Evolutionary conservation across 1,140 invertebrate species (phyloP), one percentile per base, ranked within the genome.

Genomic region (Sarcophaga bullata): DNA sequence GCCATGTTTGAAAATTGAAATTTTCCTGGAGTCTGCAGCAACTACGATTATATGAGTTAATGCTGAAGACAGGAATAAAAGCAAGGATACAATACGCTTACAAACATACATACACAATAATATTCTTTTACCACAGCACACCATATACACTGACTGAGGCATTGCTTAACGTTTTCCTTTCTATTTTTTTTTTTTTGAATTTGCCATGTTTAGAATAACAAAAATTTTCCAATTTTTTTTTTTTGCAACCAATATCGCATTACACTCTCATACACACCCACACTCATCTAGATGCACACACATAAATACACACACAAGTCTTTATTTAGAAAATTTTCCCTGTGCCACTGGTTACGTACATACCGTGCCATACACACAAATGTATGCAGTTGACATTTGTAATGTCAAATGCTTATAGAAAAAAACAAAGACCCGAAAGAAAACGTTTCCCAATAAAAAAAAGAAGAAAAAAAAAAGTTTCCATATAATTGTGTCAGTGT

Each of bases 1-100:
- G 54, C 54, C 54, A 58, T 58, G 54, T 58, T 58, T 11, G 54
- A 58, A 58, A 58, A 58, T 58, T 58, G 54, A 58, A 58, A 58
- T n/a, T 58, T 58, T 58, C 13, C 54, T 58, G 15, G 54, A 58
- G n/a, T 37, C 25, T 13, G 15, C 6, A 58, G 54, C 7, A 13
- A 52, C 50, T 58, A 58, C 54, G n/a, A 58, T 58, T 58, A n/a
- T 58, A 58, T 58, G 54, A 58, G 15, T 58, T 58, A n/a, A n/a
- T 58, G 54, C n/a, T 58, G 54, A 58, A 58, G n/a, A 58, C 54
- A 15, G 54, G 13, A 58, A 58, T 58, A 58, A 13, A 37, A n/a
- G 54, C 7, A n/a, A 58, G 25, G 15, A 58, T 58, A 58, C 1
- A 58, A 15, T 5, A 58, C 13, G 15, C 13, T n/a, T 15, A 58